A percentile compares a stretch with the other conserved stretches of the same genome.
Conservation (phyloP, 2,113 vertebrate genomes). For the Nettapus auritus region DNA sequence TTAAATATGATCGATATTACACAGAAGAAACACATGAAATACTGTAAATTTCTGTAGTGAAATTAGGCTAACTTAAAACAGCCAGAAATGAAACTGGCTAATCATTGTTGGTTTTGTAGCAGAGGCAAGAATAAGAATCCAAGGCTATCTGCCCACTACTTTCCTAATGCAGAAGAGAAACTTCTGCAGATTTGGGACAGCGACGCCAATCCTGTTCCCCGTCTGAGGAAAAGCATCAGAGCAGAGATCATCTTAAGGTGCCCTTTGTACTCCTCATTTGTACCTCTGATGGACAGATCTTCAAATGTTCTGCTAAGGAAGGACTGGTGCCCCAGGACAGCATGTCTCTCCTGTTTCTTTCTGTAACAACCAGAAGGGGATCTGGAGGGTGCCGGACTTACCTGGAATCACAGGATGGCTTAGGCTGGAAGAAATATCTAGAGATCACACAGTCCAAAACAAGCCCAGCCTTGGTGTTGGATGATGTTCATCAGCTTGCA, state of each 20-base stretch:
- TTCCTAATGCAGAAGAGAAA: no score
- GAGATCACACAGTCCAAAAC: neutral
- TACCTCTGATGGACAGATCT: neutral
- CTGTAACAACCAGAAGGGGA: neutral
- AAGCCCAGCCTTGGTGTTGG: neutral
- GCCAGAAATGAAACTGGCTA: no score
- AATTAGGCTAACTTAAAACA: neutral
- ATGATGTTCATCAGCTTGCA: neutral
- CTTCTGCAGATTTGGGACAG: no score
- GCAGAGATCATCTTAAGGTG: neutral
- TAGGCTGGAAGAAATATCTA: neutral
- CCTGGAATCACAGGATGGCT: neutral
- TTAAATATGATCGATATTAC: neutral
- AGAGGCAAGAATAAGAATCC: no score
- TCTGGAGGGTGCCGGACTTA: neutral
- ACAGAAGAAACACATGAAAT: neutral
- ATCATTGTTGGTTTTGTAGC: no score
- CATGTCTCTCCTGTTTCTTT: neutral
- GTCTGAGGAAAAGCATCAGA: no score
- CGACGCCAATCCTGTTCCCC: no score
- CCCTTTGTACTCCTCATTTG: neutral
- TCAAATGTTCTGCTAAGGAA: neutral
- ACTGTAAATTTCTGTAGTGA: neutral
- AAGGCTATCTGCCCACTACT: no score
- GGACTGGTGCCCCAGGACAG: neutral